phyloP scores from a whole-genome alignment of 2,888 invertebrate genomes.

The Zootermopsis nevadensis region DNA sequence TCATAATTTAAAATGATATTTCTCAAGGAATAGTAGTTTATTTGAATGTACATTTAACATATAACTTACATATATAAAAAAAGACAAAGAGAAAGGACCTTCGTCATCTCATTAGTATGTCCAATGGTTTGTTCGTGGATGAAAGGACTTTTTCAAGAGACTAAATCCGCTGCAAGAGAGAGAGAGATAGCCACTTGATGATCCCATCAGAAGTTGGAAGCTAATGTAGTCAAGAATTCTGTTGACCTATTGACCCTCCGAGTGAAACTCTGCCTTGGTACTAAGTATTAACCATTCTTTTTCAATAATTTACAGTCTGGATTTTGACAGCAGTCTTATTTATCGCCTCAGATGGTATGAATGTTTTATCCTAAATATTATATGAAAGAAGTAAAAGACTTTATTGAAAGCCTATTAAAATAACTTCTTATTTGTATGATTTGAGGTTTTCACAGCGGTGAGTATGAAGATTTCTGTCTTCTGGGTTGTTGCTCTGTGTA shows the following conservation, averaged over 20 bases:
- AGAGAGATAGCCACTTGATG: neutral
- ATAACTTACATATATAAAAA: neutral
- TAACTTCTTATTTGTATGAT: too few relatives aligned
- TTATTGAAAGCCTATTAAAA: neutral
- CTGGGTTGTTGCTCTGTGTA: too few relatives aligned
- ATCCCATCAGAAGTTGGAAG: conserved; percentile 12
- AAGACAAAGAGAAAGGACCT: neutral
- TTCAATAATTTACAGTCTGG: neutral
- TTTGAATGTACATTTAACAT: neutral
- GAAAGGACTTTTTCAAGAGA: conserved; percentile 1
- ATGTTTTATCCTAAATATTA: neutral
- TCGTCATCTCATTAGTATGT: neutral
- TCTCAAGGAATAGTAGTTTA: neutral
- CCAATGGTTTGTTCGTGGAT: neutral
- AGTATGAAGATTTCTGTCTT: too few relatives aligned
- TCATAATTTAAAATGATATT: too few relatives aligned
- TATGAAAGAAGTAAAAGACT: neutral
- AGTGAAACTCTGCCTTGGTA: neutral
- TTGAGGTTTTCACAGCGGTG: too few relatives aligned
- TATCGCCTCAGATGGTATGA: neutral
- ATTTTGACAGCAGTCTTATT: neutral
- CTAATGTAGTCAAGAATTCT: conserved; percentile 3
- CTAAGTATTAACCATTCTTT: neutral
- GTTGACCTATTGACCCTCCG: neutral
- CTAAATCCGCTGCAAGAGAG: neutral